These are phyloP conservation scores for Cossypha dichroa DNA, from an alignment of 2,797 vertebrate species.

Conservation along the genomic window DNA sequence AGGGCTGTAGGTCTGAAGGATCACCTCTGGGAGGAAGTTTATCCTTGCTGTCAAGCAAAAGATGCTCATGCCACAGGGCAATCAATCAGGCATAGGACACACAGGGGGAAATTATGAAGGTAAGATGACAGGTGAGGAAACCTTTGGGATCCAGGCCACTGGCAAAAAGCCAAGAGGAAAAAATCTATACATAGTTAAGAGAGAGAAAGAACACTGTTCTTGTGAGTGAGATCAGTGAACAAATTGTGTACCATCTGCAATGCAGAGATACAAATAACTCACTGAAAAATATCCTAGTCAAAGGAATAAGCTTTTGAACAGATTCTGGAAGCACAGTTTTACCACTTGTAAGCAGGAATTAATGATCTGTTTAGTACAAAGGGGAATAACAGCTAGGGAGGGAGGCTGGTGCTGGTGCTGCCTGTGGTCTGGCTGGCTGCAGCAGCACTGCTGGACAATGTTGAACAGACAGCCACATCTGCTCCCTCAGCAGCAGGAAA, in stretches of 20 bases:
- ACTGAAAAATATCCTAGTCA: background rate
- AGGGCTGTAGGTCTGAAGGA: background rate
- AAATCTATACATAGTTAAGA: background rate
- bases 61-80: background rate
- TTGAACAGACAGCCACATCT: background rate
- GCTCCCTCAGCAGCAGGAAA: background rate
- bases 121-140: background rate
- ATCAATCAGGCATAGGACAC: background rate
- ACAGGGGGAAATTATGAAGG: background rate
- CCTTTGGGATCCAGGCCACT: background rate
- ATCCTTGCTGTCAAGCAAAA: background rate
- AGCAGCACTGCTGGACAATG: background rate
- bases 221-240: background rate
- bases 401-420: background rate
- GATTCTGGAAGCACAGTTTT: background rate
- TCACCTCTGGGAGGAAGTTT: background rate
- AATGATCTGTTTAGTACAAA: background rate
- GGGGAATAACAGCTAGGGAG: background rate
- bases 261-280: constrained; percentile 3
- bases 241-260: constrained; percentile 5
- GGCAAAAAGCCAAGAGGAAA: background rate
- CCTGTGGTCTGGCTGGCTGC: background rate
- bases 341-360: background rate
- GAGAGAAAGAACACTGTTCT: background rate
- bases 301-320: background rate